Base-by-base conservation (phyloP, 2,113 vertebrate genomes). In the Lonchura striata region DNA sequence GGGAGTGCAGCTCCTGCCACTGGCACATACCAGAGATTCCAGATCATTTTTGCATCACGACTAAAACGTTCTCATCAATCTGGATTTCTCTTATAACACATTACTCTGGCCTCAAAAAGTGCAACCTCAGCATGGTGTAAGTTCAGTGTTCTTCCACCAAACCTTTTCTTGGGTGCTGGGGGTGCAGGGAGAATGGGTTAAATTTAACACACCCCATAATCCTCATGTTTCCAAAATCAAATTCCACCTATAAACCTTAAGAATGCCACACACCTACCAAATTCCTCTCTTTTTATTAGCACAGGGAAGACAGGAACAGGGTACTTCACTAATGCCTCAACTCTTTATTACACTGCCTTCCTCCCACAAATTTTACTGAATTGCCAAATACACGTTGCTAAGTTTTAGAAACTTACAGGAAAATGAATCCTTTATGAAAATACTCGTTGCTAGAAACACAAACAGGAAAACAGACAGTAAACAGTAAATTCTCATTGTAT, bases 11-110 rank as follows among this genome's bases (percentile, higher is more conserved):
- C 84, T 97, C 95, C 85, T 95, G 96, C 96, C 98, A 84, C 96
- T 88, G 94, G 95, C 93, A 96, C 98, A 98, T 98, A 97, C 96
- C 98, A 97, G 72, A 88, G 95, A 98, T 98, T 98, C 97, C 97
- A 95, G 13, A 70, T 94, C 84, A 59, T 64, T 93, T 96, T 93
- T 92, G 94, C 57, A 92, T 92, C 88, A 79, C 65, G 11, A 87
- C 86, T 81, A 66, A 77, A 90, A 65, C 4, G 56, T 61, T 93
- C 96, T 92, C 86, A 94, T 82, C 69, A 83, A 60, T 49, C 81
- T 52, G 84, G 83, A 93, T 82, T 95, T 96, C 91, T 95, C 96
- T 95, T 97, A 85, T 52, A 97, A 97, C 97, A 70, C 54, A 95
- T 96, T 92, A 79, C 41, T 59, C 50, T 47, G 14, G 93, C 64